Base-by-base conservation (phyloP, 1,140 invertebrate species). In the Bombus turneri region DNA sequence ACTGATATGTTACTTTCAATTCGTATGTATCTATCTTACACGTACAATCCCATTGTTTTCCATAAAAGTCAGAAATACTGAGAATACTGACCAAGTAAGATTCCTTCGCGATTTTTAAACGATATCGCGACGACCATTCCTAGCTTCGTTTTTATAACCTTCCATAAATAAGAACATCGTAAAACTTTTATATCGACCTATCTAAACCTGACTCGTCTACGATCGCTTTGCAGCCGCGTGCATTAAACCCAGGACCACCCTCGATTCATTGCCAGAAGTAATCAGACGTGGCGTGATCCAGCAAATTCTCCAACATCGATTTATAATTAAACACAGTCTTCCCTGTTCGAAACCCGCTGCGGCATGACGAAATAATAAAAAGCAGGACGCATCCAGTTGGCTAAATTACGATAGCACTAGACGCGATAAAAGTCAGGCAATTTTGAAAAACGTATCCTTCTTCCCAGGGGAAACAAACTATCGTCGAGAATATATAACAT, bases 291-390 rank as follows among this genome's bases (percentile, higher is more conserved):
- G 1, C 25, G 25, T 10, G 62, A 64, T 68, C 28, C 39, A 25
- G 28, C 28, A 15, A n/a, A n/a, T n/a, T 31, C 15, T 31, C 25
- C 28, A 3, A 3, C 3, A 73, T 73, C 41, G 71, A 73, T 73
- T 73, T 73, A 43, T 43, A 43, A 73, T 73, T 73, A 43, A 73
- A 43, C 71, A n/a, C 71, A 31, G 12, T 43, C 13, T n/a, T 18
- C 8, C 3, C 15, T 6, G 25, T 41, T 28, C 10, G 9, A 15
- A 6, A 72, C 39, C 12, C 15, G 8, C 4, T 6, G 12, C 13
- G 4, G 28, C 6, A 1, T 3, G 25, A 28, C 10, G 28, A 25
- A 13, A 6, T n/a, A 18, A 47, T 43, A 43, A 73, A 73, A 73
- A 13, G 0, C 8, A 10, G 25, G n/a, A n/a, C 28, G 4, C 39